phyloP scores from a whole-genome alignment of 2,888 invertebrate species.

The Buathra laborator region DNA sequence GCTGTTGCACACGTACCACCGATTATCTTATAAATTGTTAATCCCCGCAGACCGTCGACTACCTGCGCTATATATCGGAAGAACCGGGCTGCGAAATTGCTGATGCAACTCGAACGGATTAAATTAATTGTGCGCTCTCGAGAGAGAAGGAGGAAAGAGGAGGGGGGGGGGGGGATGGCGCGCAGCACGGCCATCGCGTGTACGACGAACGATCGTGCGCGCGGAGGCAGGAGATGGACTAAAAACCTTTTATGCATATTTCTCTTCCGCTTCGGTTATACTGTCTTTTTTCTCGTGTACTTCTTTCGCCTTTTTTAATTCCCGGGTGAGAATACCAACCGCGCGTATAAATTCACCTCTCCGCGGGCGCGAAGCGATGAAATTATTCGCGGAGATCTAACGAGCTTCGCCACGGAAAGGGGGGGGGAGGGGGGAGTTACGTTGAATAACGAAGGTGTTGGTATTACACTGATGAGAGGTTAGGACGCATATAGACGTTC shows the following conservation, averaged over 20 bases:
- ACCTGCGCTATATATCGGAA: slow-evolving; percentile 19
- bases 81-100: slow-evolving; percentile 44
- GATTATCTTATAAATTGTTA: slow-evolving; percentile 50
- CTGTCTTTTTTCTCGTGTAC: background rate
- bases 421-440: background rate
- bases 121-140: slow-evolving; percentile 59
- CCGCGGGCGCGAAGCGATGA: background rate
- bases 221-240: background rate
- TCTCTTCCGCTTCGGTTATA: slow-evolving; percentile 4
- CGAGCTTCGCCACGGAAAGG: background rate
- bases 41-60: slow-evolving; percentile 32
- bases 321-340: slow-evolving; percentile 11
- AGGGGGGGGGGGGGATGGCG: background rate
- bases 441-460: background rate
- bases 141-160: background rate
- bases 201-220: slow-evolving; percentile 2
- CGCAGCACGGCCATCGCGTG: background rate
- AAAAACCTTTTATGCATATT: slow-evolving; percentile 6
- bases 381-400: slow-evolving; percentile 29
- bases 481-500: background rate
- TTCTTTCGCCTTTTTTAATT: slow-evolving; percentile 31
- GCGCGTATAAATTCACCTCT: slow-evolving; percentile 31
- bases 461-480: background rate
- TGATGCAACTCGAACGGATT: slow-evolving; percentile 59
- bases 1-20: slow-evolving; percentile 37